phyloP scores from a whole-genome alignment of 1,140 invertebrate species.

The Papilio machaon region DNA sequence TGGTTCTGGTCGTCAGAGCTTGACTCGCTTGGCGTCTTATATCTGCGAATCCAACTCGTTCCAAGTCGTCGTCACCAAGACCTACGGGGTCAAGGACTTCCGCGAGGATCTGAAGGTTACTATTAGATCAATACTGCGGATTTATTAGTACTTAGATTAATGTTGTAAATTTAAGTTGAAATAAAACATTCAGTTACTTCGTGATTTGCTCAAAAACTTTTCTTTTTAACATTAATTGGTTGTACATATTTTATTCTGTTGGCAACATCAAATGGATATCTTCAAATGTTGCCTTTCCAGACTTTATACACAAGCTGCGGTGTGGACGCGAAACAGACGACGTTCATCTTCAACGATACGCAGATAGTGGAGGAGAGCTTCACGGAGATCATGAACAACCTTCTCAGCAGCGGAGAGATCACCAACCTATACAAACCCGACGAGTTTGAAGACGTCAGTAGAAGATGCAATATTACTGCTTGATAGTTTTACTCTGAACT shows the following conservation, averaged over 20 bases:
- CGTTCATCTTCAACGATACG: slow-evolving; percentile 92
- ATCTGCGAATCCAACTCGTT: slow-evolving; percentile 90
- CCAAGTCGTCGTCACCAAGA: slow-evolving; percentile 90
- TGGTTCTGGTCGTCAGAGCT: slow-evolving; percentile 92
- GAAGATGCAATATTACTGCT: background rate
- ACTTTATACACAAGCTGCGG: slow-evolving; percentile 86
- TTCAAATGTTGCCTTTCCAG: slow-evolving; percentile 42
- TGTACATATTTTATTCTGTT: too few relatives aligned
- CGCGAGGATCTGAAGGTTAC: slow-evolving; percentile 90
- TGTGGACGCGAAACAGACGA: slow-evolving; percentile 88
- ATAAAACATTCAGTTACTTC: too few relatives aligned
- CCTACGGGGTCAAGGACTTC: slow-evolving; percentile 89
- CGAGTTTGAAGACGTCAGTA: slow-evolving; percentile 90
- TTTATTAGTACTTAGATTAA: too few relatives aligned
- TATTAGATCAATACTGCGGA: background rate
- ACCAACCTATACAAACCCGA: slow-evolving; percentile 92
- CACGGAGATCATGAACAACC: slow-evolving; percentile 94
- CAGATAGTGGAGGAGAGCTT: slow-evolving; percentile 91
- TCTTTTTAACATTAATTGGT: too few relatives aligned
- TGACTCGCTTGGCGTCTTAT: slow-evolving; percentile 88
- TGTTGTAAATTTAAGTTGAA: too few relatives aligned
- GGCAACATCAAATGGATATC: too few relatives aligned
- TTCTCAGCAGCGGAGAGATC: slow-evolving; percentile 92
- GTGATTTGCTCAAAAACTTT: too few relatives aligned
- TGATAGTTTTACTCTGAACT: background rate